Evolutionary conservation across 2,888 invertebrate genomes (phyloP), one percentile per base, ranked within the genome.

Genomic region (Dendrolimus houi): DNA sequence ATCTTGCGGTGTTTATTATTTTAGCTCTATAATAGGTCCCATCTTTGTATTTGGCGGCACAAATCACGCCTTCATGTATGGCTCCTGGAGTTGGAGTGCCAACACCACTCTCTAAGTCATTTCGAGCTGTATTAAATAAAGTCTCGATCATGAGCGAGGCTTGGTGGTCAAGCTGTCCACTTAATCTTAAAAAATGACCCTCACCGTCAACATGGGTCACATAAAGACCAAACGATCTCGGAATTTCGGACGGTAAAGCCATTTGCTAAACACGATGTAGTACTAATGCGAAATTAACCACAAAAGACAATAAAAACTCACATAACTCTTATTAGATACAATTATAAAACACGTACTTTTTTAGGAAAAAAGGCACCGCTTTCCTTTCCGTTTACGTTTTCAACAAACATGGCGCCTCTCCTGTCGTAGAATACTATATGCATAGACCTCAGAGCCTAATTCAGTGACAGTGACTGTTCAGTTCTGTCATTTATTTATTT

Each of bases 191-290:
- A 73, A 94, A 94, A 59, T 93, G 92, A 42, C 94, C 93, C 61
- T 94, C 93, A 56, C 92, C 92, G 71, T 95, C 95, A 62, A 95
- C 92, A 83, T 93, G 92, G 62, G 95, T 95, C 70, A 94, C 92
- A 65, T 86, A 91, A 55, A 93, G 81, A 54, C 79, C 79, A 81
- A 88, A 87, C 71, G 79, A 67, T 71, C 84, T 78, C 64, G 78
- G 68, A 62, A 65, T 65, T 72, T 89, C 88, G 60, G 70, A 65
- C 64, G 78, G 72, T 68, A 81, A 61, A 74, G 87, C 81, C 88
- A 89, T 87, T 63, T 55, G 53, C 54, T 52, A 14, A 52, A 58
- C 55, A 62, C 55, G 57, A 64, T n/a, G 40, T 29, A 47, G 42
- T 47, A 53, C 52, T 3, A 56, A 56, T 52, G 55, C 52, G 59